Evolutionary conservation across 2,888 invertebrate genomes (phyloP).

Genomic region (Himalopsyche japonica): DNA sequence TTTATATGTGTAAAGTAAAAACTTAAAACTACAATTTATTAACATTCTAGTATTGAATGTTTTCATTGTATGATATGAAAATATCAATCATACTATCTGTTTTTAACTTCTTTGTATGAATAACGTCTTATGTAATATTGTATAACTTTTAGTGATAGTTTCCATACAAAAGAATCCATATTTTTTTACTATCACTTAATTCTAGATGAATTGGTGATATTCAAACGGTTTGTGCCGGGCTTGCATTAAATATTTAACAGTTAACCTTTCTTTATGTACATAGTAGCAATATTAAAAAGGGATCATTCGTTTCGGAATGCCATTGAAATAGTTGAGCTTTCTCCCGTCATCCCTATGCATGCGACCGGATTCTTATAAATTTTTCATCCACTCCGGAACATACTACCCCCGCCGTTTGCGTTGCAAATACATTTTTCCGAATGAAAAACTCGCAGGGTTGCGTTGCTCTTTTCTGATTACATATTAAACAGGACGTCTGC

Average conservation of each 20-base stretch:
- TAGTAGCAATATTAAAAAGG: neutral
- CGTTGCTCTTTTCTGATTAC: neutral
- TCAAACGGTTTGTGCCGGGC: no score
- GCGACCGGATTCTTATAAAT: neutral
- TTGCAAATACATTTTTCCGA: neutral
- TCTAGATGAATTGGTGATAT: no score
- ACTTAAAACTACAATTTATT: no score
- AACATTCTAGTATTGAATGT: no score
- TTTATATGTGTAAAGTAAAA: no score
- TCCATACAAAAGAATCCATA: no score
- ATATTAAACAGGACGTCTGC: neutral
- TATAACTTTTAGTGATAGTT: no score
- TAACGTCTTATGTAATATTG: no score
- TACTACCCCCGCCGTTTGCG: neutral
- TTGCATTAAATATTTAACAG: neutral
- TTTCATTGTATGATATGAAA: no score
- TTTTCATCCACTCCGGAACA: neutral
- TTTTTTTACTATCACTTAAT: no score
- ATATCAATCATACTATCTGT: no score
- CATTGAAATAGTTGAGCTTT: neutral
- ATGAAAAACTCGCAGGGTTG: neutral
- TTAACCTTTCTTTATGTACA: neutral
- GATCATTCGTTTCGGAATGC: neutral
- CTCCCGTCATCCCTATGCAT: neutral
- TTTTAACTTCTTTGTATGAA: no score